These are phyloP conservation scores for Palaemon carinicauda DNA, from an alignment of 1,140 invertebrate species.

Conservation along the genomic window DNA sequence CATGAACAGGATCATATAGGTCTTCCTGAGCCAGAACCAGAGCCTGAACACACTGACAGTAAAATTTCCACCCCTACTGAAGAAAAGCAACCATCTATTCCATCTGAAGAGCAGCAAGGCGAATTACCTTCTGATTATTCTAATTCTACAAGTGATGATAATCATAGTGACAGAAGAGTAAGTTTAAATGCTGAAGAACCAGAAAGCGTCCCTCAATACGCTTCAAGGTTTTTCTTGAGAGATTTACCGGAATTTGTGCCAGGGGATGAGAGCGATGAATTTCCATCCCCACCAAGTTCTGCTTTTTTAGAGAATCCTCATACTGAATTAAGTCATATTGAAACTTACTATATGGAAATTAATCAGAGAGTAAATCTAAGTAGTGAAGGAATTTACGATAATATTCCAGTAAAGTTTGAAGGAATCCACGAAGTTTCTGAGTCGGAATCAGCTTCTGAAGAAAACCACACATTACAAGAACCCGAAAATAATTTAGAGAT, in stretches of 20 bases:
- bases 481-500: constrained; percentile 50
- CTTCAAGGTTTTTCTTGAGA: constrained; percentile 63
- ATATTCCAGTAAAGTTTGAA: constrained; percentile 59
- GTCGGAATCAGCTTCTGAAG: constrained; percentile 58
- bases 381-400: constrained; percentile 59
- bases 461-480: constrained; percentile 59
- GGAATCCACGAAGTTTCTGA: constrained; percentile 59
- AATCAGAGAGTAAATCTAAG: constrained; percentile 65
- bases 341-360: constrained; percentile 82
- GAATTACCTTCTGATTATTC: constrained; percentile 58
- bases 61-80: constrained; percentile 58
- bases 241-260: constrained; percentile 68
- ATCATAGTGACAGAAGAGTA: constrained; percentile 63
- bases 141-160: constrained; percentile 73
- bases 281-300: constrained; percentile 59
- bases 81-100: constrained; percentile 50
- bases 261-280: constrained; percentile 63
- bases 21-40: constrained; percentile 39
- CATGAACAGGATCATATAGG: constrained; percentile 59
- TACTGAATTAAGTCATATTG: constrained; percentile 79
- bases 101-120: constrained; percentile 52
- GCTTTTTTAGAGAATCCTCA: constrained; percentile 59
- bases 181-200: constrained; percentile 26
- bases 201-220: constrained; percentile 56
- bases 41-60: constrained; percentile 55